Base-by-base conservation (phyloP, 2,113 vertebrate species). In the Plecotus auritus region DNA sequence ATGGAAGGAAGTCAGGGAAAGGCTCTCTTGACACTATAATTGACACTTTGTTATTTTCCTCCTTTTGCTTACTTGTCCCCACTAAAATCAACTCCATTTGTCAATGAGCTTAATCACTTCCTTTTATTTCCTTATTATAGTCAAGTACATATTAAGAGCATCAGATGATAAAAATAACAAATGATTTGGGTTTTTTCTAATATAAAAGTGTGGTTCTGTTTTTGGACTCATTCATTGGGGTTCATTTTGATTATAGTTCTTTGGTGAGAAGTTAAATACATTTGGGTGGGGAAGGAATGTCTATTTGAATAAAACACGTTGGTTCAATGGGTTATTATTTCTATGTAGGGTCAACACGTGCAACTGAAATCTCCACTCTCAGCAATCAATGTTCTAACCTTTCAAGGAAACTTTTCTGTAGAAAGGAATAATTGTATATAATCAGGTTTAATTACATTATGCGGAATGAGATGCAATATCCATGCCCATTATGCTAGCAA, bases 401-500 rank as follows among this genome's bases (percentile, higher is more conserved):
- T 96, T 94, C 93, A 95, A 95, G 70, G 82, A 94, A 97, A 70
- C 93, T 92, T 97, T 97, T 0, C 0, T 89, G 47, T 92, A 93
- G 67, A 96, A 96, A 93, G 64, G 45, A 94, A 42, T 93, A 95
- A 96, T 97, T 95, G 97, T 86, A 49, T 81, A 83, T 94, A 95
- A 92, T 97, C 91, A 56, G 93, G 96, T 96, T 96, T 96, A 93
- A 97, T 97, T 96, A 93, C 42, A 82, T 96, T 93, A 97, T 96
- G 94, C 94, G 82, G 82, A 92, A 92, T 56, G 86, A 80, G 85
- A 95, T 96, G 49, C 85, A 51, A 76, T 86, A 92, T 88, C 77
- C 82, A 37, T 87, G 61, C 90, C 1, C 12, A 49, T 91, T 95
- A 95, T 51, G 30, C 70, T 77, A 51, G 66, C 61, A 74, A 76